Percentiles rank a stretch among this genome's conserved stretches.
These are phyloP conservation scores for Liolophura sinensis DNA, from an alignment of 1,140 invertebrate genomes.

Conservation along the genomic window DNA sequence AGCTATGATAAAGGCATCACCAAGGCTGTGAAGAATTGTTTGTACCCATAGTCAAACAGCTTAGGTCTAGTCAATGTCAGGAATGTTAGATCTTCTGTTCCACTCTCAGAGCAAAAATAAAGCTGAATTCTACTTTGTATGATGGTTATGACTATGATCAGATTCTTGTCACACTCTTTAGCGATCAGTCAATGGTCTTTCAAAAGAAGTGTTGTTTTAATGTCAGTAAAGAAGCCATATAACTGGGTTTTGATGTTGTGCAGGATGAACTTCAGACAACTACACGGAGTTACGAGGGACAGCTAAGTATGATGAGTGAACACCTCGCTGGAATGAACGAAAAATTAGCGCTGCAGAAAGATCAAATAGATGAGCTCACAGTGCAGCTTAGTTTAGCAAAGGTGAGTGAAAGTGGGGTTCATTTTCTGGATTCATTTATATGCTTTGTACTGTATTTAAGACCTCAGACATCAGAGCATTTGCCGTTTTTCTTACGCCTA, in stretches of 20 bases:
- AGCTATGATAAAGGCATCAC: slow-evolving; percentile 1
- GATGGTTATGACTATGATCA: too few species aligned
- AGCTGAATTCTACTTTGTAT: too few species aligned
- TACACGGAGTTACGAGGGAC: slow-evolving; percentile 81
- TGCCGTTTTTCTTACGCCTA: too few species aligned
- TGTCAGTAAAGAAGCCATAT: not conserved
- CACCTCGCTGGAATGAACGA: slow-evolving; percentile 91
- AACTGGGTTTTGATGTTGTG: slow-evolving; percentile 9
- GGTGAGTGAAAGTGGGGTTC: slow-evolving; percentile 2
- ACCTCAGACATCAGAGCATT: too few species aligned
- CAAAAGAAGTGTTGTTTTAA: not conserved
- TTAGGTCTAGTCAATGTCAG: not conserved
- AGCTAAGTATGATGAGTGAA: slow-evolving; percentile 87
- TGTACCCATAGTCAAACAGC: slow-evolving; percentile 52
- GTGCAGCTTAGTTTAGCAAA: slow-evolving; percentile 36
- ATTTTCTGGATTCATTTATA: too few species aligned
- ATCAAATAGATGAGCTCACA: slow-evolving; percentile 65
- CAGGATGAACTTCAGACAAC: slow-evolving; percentile 69
- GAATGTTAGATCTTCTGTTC: too few species aligned
- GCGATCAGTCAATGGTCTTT: too few species aligned
- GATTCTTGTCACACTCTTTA: too few species aligned
- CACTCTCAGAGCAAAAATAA: too few species aligned
- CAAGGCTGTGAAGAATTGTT: too few species aligned
- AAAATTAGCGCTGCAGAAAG: slow-evolving; percentile 78
- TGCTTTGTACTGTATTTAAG: too few species aligned